Evolutionary conservation across 2,888 invertebrate species (phyloP).

Genomic region (Agelastica alni): DNA sequence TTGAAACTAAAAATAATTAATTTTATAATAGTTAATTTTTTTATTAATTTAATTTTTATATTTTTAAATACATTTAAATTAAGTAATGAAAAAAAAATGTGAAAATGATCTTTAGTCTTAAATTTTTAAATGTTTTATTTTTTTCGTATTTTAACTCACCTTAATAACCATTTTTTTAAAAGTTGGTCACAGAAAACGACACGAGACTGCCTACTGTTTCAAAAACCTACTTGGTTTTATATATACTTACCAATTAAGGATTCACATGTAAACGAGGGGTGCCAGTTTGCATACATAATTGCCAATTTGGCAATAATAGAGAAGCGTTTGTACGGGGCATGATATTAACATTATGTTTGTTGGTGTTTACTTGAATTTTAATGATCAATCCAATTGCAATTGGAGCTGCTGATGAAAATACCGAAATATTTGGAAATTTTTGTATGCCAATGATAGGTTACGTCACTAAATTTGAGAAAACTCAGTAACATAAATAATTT

Average conservation of each 20-base stretch:
- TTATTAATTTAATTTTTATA: too few relatives aligned
- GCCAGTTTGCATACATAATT: conserved; percentile 35
- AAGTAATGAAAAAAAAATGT: too few relatives aligned
- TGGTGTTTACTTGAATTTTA: conserved; percentile 13
- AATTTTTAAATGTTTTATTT: too few relatives aligned
- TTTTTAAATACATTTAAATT: too few relatives aligned
- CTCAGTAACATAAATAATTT: too few relatives aligned
- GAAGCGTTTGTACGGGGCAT: conserved; percentile 6
- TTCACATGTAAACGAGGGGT: conserved; percentile 34
- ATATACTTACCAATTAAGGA: conserved; percentile 36
- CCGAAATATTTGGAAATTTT: conserved; percentile 2
- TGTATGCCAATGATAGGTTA: too few relatives aligned
- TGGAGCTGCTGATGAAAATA: conserved; percentile 1
- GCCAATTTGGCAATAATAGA: conserved; percentile 30
- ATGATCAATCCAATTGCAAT: not conserved
- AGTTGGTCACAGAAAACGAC: conserved; percentile 14
- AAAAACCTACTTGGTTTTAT: conserved; percentile 31
- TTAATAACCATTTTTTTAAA: conserved; percentile 42
- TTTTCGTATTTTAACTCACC: too few relatives aligned
- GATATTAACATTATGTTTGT: conserved; percentile 13
- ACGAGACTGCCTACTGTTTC: conserved; percentile 20
- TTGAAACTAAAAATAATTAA: too few relatives aligned
- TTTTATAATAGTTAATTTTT: too few relatives aligned
- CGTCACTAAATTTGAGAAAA: too few relatives aligned
- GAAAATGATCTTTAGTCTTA: too few relatives aligned